A percentile compares a stretch with the other conserved stretches of the same genome.
These are phyloP conservation scores for Bettongia penicillata DNA, from an alignment of 2,113 vertebrate species.

Conservation along the genomic window DNA sequence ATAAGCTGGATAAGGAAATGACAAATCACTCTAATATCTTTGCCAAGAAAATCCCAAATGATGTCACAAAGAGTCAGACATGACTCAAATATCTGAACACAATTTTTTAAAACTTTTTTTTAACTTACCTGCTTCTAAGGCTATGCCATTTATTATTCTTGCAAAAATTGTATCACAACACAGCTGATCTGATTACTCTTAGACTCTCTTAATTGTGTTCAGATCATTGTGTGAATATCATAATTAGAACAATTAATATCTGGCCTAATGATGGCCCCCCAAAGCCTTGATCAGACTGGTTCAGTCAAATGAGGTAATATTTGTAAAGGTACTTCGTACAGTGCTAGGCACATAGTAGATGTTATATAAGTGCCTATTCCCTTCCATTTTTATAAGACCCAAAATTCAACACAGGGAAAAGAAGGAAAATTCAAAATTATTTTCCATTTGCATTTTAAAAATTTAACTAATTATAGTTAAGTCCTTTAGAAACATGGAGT, in stretches of 20 bases:
- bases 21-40: not conserved
- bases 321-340: not conserved
- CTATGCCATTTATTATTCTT: slow-evolving; percentile 15
- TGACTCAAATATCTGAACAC: not conserved
- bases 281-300: not conserved
- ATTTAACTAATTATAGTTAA: slow-evolving; percentile 23
- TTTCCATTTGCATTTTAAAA: not conserved
- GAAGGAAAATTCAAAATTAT: not conserved
- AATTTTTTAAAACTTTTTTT: not conserved
- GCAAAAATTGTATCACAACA: slow-evolving; percentile 5
- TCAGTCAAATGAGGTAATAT: not conserved
- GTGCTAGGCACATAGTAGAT: not conserved
- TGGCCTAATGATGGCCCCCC: not conserved
- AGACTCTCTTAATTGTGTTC: not conserved
- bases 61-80: not conserved
- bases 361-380: not conserved
- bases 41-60: not conserved
- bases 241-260: not conserved
- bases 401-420: not conserved
- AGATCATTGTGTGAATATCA: slow-evolving; percentile 13
- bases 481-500: slow-evolving; percentile 28
- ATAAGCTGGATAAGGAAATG: not conserved
- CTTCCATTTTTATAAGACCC: not conserved
- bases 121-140: not conserved
- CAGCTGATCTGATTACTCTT: not conserved